Evolutionary conservation across 2,113 vertebrate species (phyloP), one percentile per base, ranked within the genome.

Genomic region (Heloderma charlesbogerti): DNA sequence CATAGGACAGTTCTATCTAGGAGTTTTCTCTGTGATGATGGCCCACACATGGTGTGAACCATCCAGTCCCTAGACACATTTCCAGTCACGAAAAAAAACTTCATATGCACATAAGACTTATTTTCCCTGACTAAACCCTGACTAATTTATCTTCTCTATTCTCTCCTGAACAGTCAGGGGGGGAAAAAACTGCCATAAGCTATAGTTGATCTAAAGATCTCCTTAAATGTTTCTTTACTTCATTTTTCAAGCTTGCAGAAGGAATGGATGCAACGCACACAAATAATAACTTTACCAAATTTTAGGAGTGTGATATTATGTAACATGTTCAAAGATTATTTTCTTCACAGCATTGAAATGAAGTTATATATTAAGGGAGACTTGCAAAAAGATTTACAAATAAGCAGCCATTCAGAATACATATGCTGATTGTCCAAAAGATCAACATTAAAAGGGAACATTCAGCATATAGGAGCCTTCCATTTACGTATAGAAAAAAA

Each of bases 321-420:
- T 57, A 82, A 71, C 25, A 12, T 63, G 9, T 60, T 29, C 69
- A 45, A 48, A 48, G 60, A 31, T 80, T 51, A 63, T 86, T 87
- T 80, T 90, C 0, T 6, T 34, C 87, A 51, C 31, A 86, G 66
- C 84, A 69, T 87, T 0, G 34, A 31, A 4, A n/a, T 80, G n/a
- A 20, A 43, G 15, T 63, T 79, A 5, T 37, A 79, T 16, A 27
- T 69, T 57, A 51, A 22, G 85, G 43, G 22, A 85, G 57, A 31
- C 20, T 40, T 37, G 45, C 29, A n/a, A 71, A 81, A 74, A 66
- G n/a, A 48, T 34, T 77, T 60, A 48, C 48, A 29, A 63, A 60
- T 57, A 78, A 78, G 51, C 25, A 78, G 48, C 27, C 25, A 40
- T 86, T 92, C n/a, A n/a, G 57, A 82, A 86, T 81, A 60, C 29